phyloP scores from a whole-genome alignment of 2,888 invertebrate genomes.

The Druceiella hillmani region DNA sequence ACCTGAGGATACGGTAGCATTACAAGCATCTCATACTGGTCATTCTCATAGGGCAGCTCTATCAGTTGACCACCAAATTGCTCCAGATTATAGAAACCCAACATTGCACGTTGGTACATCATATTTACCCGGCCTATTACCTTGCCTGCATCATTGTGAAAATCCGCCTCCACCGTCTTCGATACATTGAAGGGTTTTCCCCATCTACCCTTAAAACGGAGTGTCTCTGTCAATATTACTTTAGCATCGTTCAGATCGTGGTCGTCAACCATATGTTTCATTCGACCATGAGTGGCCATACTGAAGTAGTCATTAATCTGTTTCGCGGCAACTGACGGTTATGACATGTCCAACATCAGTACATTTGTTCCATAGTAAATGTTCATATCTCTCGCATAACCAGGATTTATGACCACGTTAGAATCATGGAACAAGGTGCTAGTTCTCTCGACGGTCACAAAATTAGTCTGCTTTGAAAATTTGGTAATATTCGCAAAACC shows the following conservation, averaged over 20 bases:
- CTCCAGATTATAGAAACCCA: constrained; percentile 52
- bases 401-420: constrained; percentile 32
- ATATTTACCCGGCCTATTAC: constrained; percentile 59
- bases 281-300: constrained; percentile 34
- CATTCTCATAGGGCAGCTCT: constrained; percentile 63
- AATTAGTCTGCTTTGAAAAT: no score
- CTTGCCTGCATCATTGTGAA: constrained; percentile 53
- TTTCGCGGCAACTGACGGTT: constrained; percentile 35
- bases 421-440: constrained; percentile 43
- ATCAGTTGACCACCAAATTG: constrained; percentile 54
- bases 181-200: constrained; percentile 55
- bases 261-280: constrained; percentile 40
- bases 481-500: no score
- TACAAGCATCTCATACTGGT: constrained; percentile 57
- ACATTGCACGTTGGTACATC: constrained; percentile 63
- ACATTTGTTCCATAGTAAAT: constrained; percentile 38
- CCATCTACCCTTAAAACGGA: constrained; percentile 72
- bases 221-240: constrained; percentile 62
- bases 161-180: constrained; percentile 50
- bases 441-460: no score
- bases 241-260: constrained; percentile 52
- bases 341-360: constrained; percentile 36
- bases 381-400: constrained; percentile 31
- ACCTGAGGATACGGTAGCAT: constrained; percentile 55
- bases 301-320: constrained; percentile 39